These are phyloP conservation scores for Sciurus vulgaris DNA, from an alignment of 2,797 vertebrate species.

Conservation along the genomic window DNA sequence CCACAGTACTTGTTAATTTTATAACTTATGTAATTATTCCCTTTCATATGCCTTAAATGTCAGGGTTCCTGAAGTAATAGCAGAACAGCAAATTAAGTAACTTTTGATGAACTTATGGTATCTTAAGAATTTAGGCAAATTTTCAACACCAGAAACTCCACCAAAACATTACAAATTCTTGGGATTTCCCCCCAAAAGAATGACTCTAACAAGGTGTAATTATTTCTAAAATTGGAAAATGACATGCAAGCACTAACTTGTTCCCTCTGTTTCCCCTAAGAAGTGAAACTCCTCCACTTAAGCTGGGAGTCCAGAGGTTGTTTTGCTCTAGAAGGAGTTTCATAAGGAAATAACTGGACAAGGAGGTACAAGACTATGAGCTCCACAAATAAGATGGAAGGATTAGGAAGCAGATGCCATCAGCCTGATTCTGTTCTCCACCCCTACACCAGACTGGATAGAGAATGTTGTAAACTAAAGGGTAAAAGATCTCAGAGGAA, in stretches of 20 bases:
- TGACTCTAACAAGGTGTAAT: background rate
- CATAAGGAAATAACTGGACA: background rate
- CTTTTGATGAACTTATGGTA: constrained; percentile 61
- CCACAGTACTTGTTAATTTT: constrained; percentile 74
- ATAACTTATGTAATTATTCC: constrained; percentile 79
- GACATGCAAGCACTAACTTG: background rate
- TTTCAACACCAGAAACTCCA: constrained; percentile 48
- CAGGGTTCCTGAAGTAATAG: constrained; percentile 73
- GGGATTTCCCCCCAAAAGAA: background rate
- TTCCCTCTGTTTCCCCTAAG: background rate
- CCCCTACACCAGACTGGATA: background rate
- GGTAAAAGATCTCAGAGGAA: background rate
- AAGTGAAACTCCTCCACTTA: background rate
- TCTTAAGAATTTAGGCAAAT: constrained; percentile 48
- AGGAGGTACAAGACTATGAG: background rate
- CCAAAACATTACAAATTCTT: background rate
- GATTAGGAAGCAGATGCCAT: background rate
- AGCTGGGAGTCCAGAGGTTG: background rate
- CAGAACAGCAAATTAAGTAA: constrained; percentile 69
- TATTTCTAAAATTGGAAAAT: constrained; percentile 23
- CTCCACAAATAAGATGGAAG: background rate
- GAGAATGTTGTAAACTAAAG: background rate
- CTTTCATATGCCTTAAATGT: constrained; percentile 79
- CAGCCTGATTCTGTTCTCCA: background rate
- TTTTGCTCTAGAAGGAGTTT: background rate